A percentile compares a stretch with the other conserved stretches of the same genome.
phyloP scores from a whole-genome alignment of 2,888 invertebrate genomes.

The Metellina segmentata region DNA sequence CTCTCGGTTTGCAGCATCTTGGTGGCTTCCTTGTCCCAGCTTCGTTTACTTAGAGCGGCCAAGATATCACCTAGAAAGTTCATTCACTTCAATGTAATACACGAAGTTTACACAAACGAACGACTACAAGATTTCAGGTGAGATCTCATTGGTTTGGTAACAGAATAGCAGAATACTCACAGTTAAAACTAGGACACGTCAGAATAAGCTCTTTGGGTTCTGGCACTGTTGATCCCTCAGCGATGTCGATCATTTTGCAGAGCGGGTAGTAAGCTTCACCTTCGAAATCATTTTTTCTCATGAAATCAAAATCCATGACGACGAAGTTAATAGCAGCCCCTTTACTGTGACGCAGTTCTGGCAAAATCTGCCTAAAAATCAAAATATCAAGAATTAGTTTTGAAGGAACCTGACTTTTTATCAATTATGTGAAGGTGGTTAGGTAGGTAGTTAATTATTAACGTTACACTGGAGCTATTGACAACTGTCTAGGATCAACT shows the following conservation, averaged over 20 bases:
- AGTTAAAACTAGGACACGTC: slow-evolving; percentile 3
- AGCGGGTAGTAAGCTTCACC: slow-evolving; percentile 94
- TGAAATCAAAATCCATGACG: slow-evolving; percentile 98
- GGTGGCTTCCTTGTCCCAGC: slow-evolving; percentile 17
- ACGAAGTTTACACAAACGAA: neutral
- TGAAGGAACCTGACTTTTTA: no score
- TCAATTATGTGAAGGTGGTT: no score
- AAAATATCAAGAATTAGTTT: no score
- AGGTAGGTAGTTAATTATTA: no score
- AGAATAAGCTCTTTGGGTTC: slow-evolving; percentile 32
- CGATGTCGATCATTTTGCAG: neutral
- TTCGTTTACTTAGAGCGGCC: neutral
- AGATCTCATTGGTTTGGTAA: no score
- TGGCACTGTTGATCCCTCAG: neutral
- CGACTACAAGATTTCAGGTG: no score
- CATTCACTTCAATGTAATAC: neutral
- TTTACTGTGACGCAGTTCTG: slow-evolving; percentile 89
- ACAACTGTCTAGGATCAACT: no score
- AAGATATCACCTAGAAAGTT: slow-evolving; percentile 29
- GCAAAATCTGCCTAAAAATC: slow-evolving; percentile 86
- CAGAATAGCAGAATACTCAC: neutral
- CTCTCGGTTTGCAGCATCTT: neutral
- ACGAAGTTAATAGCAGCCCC: slow-evolving; percentile 93
- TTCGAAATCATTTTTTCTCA: slow-evolving; percentile 97
- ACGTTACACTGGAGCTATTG: no score